A percentile compares a stretch with the other conserved stretches of the same genome.
phyloP scores from a whole-genome alignment of 1,140 invertebrate species.

The Cotesia vestalis region DNA sequence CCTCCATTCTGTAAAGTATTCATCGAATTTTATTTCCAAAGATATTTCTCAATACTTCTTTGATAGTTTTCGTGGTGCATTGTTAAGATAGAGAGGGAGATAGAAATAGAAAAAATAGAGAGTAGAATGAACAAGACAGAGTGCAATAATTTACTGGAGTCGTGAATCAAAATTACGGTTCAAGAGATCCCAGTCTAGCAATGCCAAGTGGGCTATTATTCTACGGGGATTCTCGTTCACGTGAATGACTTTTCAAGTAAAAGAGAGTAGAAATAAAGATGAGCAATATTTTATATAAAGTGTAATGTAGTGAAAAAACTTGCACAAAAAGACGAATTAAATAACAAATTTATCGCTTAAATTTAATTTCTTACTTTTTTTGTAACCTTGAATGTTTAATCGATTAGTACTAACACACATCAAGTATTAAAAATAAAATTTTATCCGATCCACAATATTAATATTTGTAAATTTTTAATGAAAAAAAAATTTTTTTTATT shows the following conservation, averaged over 20 bases:
- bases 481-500: too few species aligned
- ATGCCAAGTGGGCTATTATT: constrained; percentile 41
- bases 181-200: constrained; percentile 30
- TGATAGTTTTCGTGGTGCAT: background rate
- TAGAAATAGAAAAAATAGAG: too few species aligned
- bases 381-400: too few species aligned
- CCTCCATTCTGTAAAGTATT: background rate
- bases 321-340: too few species aligned
- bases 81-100: constrained; percentile 14
- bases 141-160: constrained; percentile 37
- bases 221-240: constrained; percentile 24
- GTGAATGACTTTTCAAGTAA: background rate
- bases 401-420: too few species aligned
- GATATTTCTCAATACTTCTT: background rate
- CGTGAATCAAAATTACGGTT: constrained; percentile 41
- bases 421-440: too few species aligned
- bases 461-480: too few species aligned
- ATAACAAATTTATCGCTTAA: too few species aligned
- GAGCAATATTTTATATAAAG: too few species aligned
- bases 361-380: too few species aligned
- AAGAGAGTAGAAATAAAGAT: background rate
- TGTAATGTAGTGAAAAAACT: too few species aligned
- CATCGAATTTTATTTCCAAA: background rate
- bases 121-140: constrained; percentile 17
- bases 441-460: too few species aligned